Evolutionary conservation across 2,797 vertebrate species (phyloP).

Genomic region (Sternarchorhynchus goeldii): DNA sequence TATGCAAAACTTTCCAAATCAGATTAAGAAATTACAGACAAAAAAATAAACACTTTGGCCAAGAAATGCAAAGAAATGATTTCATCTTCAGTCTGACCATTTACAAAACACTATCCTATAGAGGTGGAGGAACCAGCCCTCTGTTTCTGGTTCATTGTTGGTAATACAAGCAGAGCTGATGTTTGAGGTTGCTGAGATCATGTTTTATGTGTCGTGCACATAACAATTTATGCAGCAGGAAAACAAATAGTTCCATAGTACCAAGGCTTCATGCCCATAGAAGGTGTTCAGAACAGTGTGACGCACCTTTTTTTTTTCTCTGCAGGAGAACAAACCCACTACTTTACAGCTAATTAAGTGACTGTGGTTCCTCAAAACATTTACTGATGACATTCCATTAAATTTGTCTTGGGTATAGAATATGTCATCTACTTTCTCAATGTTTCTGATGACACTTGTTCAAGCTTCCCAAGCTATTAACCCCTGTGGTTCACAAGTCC

Average conservation of each 20-base stretch:
- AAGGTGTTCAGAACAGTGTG: not conserved
- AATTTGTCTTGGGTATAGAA: too few species aligned
- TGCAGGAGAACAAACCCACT: not conserved
- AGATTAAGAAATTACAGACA: slow-evolving; percentile 4
- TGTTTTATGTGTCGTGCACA: not conserved
- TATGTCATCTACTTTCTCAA: too few species aligned
- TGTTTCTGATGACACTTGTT: slow-evolving; percentile 54
- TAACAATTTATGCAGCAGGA: not conserved
- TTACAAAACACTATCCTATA: not conserved
- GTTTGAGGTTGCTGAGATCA: not conserved
- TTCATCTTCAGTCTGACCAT: not conserved
- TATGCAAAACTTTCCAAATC: not conserved
- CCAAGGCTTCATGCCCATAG: not conserved
- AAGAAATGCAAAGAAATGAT: slow-evolving; percentile 27
- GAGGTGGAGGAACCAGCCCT: not conserved
- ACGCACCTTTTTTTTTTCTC: not conserved
- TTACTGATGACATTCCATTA: too few species aligned
- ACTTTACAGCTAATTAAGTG: not conserved
- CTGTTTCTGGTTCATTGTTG: not conserved
- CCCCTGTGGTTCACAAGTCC: not conserved
- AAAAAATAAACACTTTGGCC: not conserved
- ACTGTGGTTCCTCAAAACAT: not conserved
- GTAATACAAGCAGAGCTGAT: not conserved
- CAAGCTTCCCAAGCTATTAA: slow-evolving; percentile 1
- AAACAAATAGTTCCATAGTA: not conserved